Base-by-base conservation (phyloP, 2,113 vertebrate genomes). In the Microcebus lehilahytsara region DNA sequence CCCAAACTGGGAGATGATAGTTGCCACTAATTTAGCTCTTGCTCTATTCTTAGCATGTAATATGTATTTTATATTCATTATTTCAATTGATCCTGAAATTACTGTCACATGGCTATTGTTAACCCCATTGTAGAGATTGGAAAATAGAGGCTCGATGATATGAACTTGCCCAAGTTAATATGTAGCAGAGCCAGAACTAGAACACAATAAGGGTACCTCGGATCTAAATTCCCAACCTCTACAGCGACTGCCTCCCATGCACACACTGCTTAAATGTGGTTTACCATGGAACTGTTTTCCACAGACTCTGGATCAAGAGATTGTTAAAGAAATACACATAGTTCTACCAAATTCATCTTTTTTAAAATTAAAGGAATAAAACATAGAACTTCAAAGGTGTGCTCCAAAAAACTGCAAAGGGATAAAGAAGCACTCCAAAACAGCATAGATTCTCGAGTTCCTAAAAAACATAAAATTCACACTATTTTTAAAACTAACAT, bases 351-450 rank as follows among this genome's bases (percentile, higher is more conserved):
- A 67, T 89, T 83, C 25, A 79, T 51, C 60, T 56, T 69, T 89
- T 80, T 64, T 74, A 78, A 77, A 83, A 67, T 77, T 92, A 95
- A 93, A 96, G 8, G 6, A 75, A 83, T 69, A 80, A 92, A 77
- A 46, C 10, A 49, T 14, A 84, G 11, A 90, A 69, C 22, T 86
- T 42, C 66, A 91, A 95, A 89, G 1, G 1, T 75, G 2, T 60
- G 66, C 22, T 60, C 40, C 62, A 72, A 64, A 81, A 77, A 72
- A 75, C 27, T 2, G 7, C 1, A 56, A 1, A 53, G 11, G 32
- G 13, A 46, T 32, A 23, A 8, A 22, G 6, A 42, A 80, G 3
- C 46, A 85, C 7, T 81, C 14, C 6, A 40, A 74, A 74, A 69
- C 51, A 22, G 22, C 32, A 34, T 46, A 58, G 69, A 7, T 51